Base-by-base conservation (phyloP, 2,113 vertebrate species). In the Sorex araneus region DNA sequence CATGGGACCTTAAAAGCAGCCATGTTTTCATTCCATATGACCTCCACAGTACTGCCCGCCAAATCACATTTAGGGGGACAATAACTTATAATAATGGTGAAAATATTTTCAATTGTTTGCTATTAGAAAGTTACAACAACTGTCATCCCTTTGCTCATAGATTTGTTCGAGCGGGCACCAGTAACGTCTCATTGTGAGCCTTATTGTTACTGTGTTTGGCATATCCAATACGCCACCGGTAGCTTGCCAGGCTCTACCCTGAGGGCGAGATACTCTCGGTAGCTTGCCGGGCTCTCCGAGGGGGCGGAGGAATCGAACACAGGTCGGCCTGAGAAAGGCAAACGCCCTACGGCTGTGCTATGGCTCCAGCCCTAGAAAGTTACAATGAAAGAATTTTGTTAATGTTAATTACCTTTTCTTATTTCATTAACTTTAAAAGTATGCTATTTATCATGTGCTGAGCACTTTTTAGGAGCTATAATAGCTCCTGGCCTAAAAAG, bases 341-440 rank as follows among this genome's bases (percentile, higher is more conserved):
- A n/a, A n/a, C n/a, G n/a, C n/a, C n/a, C n/a, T n/a, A n/a, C n/a
- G n/a, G n/a, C n/a, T n/a, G n/a, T n/a, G n/a, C n/a, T n/a, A n/a
- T n/a, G n/a, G n/a, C n/a, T n/a, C n/a, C n/a, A n/a, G n/a, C n/a
- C n/a, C n/a, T n/a, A n/a, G n/a, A n/a, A n/a, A n/a, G n/a, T n/a
- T n/a, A n/a, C 43, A 18, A 30, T 43, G 7, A 19, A 87, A 45
- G 30, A 47, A 88, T 90, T 43, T 80, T 8, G 57, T 73, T 66
- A 28, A 6, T 34, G 47, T 66, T 84, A 79, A 57, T 54, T 57
- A 40, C 2, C 0, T 18, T n/a, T 36, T 82, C 83, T 82, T 19
- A 30, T 88, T 88, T 87, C 34, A 82, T 23, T 74, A 88, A 79
- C 21, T 80, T 32, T 69, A 90, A 70, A 88, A 71, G 66, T 45